Conservation (phyloP, 2,888 invertebrate genomes). For the Apodemia zela region DNA sequence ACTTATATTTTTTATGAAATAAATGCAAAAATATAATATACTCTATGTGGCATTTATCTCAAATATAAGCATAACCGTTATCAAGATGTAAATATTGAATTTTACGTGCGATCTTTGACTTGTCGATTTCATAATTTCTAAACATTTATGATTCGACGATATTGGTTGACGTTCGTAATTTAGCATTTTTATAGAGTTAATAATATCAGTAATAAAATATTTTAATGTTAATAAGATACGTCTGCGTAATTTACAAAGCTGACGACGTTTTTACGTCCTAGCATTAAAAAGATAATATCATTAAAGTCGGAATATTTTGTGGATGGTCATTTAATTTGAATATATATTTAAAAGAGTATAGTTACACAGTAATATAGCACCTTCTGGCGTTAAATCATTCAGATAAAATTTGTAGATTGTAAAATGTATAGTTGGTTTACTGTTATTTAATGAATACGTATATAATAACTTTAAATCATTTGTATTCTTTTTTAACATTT, state of each 20-base stretch:
- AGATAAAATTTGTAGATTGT: constrained; percentile 19
- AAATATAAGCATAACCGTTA: neutral
- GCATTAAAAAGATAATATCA: constrained; percentile 30
- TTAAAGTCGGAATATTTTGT: constrained; percentile 27
- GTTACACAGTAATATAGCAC: constrained; percentile 17
- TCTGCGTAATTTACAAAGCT: constrained; percentile 24
- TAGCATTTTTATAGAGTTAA: constrained; percentile 21
- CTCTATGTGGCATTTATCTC: too few relatives aligned
- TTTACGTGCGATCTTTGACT: neutral
- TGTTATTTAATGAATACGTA: constrained; percentile 14
- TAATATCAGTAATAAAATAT: constrained; percentile 17
- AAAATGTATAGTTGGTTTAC: constrained; percentile 16
- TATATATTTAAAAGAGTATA: constrained; percentile 17
- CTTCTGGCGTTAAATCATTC: constrained; percentile 17
- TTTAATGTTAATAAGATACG: constrained; percentile 22
- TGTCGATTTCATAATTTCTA: constrained; percentile 6
- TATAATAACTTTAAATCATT: constrained; percentile 9
- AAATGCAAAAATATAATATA: too few relatives aligned
- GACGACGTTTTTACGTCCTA: constrained; percentile 26
- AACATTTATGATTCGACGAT: constrained; percentile 17
- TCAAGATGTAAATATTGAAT: constrained; percentile 3
- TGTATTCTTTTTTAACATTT: neutral
- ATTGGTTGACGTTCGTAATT: constrained; percentile 11
- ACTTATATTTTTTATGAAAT: too few relatives aligned
- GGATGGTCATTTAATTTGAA: constrained; percentile 15